Base-by-base conservation (phyloP, 2,113 vertebrate species). In the Mionectes macconnelli region DNA sequence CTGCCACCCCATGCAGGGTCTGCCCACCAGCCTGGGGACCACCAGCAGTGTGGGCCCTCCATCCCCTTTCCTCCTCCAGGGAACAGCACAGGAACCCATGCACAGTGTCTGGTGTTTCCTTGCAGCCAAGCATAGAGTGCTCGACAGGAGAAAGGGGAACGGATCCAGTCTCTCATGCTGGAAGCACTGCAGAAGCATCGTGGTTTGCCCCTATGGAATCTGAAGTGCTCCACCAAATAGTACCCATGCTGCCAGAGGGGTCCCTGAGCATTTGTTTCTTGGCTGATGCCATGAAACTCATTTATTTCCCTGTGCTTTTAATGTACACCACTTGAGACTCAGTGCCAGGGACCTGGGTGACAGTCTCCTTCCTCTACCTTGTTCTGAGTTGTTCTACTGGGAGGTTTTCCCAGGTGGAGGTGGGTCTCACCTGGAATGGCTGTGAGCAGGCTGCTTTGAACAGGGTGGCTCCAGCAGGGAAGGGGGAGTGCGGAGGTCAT, bases 121-220 rank as follows among this genome's bases (percentile, higher is more conserved):
- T 0, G 0, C 52, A 82, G 45, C 14, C 0, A 0, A 64, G 45
- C 40, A 66, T 55, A 31, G 42, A 50, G 44, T 17, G 30, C 14
- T 44, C 1, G 0, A 19, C 27, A 19, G 5, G 10, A 6, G n/a
- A 62, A 81, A 12, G 23, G 12, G 44, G 14, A 39, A 40, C 3
- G 1, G 53, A 76, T 72, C 56, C 18, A 5, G 15, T 12, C 47
- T 62, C 63, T 0, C 1, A 9, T 10, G 16, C 69, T 81, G 55
- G 52, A 78, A 79, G 44, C 25, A 22, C 14, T 25, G 35, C 52
- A 55, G 59, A 67, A 45, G 25, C 0, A 0, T 23, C 45, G 35
- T 9, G 5, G 25, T 53, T 62, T 40, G n/a, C 14, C 91, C 20
- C 63, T 8, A 1, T 3, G 28, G 59, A 8, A 31, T 50, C n/a